These are phyloP conservation scores for Entelurus aequoreus DNA, from an alignment of 2,113 vertebrate species.

Conservation along the genomic window DNA sequence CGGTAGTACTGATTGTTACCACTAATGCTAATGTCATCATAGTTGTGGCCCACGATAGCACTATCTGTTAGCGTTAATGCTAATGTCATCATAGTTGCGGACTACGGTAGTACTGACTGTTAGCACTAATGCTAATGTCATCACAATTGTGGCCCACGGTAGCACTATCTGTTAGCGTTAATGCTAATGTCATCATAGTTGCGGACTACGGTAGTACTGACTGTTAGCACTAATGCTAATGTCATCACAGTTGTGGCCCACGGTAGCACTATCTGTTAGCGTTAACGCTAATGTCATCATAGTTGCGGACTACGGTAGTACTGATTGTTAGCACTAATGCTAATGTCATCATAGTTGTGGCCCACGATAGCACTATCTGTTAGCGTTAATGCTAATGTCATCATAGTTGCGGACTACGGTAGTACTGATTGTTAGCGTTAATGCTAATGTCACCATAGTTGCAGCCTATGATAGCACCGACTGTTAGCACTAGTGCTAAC, in stretches of 20 bases:
- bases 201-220: conserved; percentile 70
- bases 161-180: conserved; percentile 2
- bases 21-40: neutral
- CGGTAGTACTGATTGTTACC: conserved; percentile 57
- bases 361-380: no score
- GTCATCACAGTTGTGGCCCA: conserved; percentile 63
- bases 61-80: no score
- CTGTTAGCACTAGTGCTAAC: no score
- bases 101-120: conserved; percentile 70
- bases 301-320: conserved; percentile 69
- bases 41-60: no score
- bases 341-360: neutral
- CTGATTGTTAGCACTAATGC: neutral
- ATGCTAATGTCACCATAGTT: no score
- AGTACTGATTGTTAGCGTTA: no score
- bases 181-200: neutral
- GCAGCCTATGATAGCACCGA: no score
- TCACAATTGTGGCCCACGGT: conserved; percentile 75
- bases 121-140: neutral
- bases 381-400: neutral
- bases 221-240: neutral
- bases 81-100: neutral
- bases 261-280: conserved; percentile 57
- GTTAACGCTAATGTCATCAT: neutral
- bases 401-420: no score